Conservation (phyloP, 2,888 invertebrate species). For the Galerucella calmariensis region DNA sequence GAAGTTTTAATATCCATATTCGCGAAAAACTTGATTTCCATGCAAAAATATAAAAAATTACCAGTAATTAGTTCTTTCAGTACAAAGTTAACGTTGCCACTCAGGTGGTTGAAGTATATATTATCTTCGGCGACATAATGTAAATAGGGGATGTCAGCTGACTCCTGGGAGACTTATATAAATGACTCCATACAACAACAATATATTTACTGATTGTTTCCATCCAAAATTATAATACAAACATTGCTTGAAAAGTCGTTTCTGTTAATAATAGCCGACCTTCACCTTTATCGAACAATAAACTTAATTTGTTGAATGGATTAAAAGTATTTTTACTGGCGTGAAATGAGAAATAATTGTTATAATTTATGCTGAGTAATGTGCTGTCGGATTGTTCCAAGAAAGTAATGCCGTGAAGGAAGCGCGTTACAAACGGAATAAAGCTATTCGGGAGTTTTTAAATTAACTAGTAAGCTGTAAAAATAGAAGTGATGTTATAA, state of each 20-base stretch:
- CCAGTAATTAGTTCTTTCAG: too few relatives aligned
- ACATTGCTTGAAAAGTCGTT: background rate
- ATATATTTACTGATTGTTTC: too few relatives aligned
- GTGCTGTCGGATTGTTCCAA: background rate
- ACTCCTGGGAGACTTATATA: background rate
- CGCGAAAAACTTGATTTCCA: too few relatives aligned
- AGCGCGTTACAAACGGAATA: background rate
- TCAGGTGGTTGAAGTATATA: too few relatives aligned
- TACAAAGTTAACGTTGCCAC: too few relatives aligned
- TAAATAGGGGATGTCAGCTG: too few relatives aligned
- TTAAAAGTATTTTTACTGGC: background rate
- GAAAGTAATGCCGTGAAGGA: background rate
- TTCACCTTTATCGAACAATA: constrained; percentile 9
- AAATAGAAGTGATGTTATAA: too few relatives aligned
- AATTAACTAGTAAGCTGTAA: too few relatives aligned
- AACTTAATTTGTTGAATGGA: background rate
- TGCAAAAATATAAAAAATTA: too few relatives aligned
- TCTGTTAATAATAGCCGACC: background rate
- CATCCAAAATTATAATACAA: background rate
- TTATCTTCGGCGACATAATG: too few relatives aligned
- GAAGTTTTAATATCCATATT: too few relatives aligned
- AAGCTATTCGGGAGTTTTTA: background rate
- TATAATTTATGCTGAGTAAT: background rate
- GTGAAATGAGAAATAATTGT: background rate
- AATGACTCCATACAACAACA: too few relatives aligned